These are phyloP conservation scores for Chelonus formosanus DNA, from an alignment of 2,888 invertebrate species.

Conservation along the genomic window DNA sequence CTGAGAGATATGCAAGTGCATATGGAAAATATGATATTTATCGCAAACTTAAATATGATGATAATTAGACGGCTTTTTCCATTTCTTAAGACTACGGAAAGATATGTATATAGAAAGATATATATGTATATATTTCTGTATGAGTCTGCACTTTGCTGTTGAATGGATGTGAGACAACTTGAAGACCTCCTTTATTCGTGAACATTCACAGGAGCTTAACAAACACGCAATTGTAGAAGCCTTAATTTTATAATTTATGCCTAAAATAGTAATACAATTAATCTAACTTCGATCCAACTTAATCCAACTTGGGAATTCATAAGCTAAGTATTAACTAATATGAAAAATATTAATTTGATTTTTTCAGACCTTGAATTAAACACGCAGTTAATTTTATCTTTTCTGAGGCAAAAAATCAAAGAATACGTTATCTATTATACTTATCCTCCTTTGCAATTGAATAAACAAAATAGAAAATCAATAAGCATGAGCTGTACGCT, in stretches of 20 bases:
- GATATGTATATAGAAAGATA: neutral
- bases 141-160: slow-evolving; percentile 3
- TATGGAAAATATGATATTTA: slow-evolving; percentile 29
- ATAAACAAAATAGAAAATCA: slow-evolving; percentile 16
- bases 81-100: neutral
- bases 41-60: slow-evolving; percentile 13
- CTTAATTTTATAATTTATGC: neutral
- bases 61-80: slow-evolving; percentile 26
- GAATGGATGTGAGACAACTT: neutral
- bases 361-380: slow-evolving; percentile 14
- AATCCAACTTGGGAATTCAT: no score
- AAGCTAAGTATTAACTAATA: neutral
- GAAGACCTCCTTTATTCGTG: neutral
- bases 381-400: slow-evolving; percentile 7
- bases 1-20: slow-evolving; percentile 40
- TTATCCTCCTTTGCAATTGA: slow-evolving; percentile 5
- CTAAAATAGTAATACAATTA: neutral
- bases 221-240: neutral
- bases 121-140: slow-evolving; percentile 6
- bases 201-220: slow-evolving; percentile 4
- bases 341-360: neutral
- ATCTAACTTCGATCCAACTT: no score
- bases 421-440: slow-evolving; percentile 18
- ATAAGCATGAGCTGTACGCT: slow-evolving; percentile 2
- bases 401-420: slow-evolving; percentile 29